phyloP scores from a whole-genome alignment of 2,113 vertebrate species.

The Dicerorhinus sumatrensis region DNA sequence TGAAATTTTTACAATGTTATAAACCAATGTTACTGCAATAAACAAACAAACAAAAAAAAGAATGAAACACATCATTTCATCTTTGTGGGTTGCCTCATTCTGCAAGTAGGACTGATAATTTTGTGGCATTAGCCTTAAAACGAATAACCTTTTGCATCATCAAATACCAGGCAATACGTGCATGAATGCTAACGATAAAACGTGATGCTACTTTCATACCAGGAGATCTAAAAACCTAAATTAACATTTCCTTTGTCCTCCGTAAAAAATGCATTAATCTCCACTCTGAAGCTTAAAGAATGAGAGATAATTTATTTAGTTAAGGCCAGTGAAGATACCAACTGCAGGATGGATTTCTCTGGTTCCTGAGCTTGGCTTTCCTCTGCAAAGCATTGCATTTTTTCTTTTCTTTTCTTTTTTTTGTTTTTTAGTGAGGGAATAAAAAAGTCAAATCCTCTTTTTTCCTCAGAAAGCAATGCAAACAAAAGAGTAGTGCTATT shows the following conservation, averaged over 20 bases:
- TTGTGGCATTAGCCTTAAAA: neutral
- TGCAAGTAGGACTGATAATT: neutral
- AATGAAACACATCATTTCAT: constrained; percentile 4
- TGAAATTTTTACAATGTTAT: too few species aligned
- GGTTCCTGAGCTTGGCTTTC: neutral
- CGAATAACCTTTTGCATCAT: neutral
- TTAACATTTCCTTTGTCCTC: neutral
- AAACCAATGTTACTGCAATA: too few species aligned
- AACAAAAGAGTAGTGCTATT: neutral
- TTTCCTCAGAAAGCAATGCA: constrained; percentile 3
- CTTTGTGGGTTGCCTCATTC: constrained; percentile 31
- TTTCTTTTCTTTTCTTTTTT: neutral
- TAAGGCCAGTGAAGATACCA: neutral
- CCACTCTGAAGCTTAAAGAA: constrained; percentile 3
- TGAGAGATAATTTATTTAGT: neutral
- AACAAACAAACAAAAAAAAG: too few species aligned
- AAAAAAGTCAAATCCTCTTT: neutral
- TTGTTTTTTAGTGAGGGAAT: neutral
- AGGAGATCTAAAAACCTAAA: neutral
- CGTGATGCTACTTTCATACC: neutral
- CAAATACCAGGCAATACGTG: neutral
- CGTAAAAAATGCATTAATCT: neutral
- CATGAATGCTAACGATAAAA: neutral
- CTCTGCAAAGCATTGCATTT: fast-evolving
- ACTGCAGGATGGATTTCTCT: neutral